Conservation (phyloP, 23 tunicate genomes). For the Ascidia mentula region DNA sequence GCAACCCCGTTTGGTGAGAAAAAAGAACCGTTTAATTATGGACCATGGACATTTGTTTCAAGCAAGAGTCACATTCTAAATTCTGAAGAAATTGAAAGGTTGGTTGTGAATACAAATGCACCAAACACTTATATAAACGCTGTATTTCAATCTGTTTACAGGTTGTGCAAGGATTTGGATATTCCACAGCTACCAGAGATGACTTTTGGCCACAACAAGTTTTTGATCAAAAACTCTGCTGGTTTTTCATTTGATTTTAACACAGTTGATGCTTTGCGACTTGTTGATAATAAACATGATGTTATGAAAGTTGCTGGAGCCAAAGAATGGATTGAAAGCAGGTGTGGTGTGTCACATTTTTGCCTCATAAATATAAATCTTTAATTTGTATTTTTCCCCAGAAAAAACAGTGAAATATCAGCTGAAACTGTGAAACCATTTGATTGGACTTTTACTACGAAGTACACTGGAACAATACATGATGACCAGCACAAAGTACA, state of each 20-base stretch:
- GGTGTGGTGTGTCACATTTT: conserved; percentile 6
- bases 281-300: conserved; percentile 77
- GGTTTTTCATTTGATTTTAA: conserved; percentile 73
- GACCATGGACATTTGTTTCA: conserved; percentile 47
- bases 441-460: conserved; percentile 97
- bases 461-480: conserved; percentile 77
- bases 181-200: conserved; percentile 93
- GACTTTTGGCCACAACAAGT: conserved; percentile 77
- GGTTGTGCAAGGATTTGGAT: conserved; percentile 33
- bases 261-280: conserved; percentile 69
- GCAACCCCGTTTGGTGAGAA: conserved; percentile 26
- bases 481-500: conserved; percentile 29
- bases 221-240: conserved; percentile 35
- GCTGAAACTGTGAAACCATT: conserved; percentile 81
- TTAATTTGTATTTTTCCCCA: background rate
- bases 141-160: too few relatives aligned
- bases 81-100: conserved; percentile 43
- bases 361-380: background rate
- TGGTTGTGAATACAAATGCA: too few relatives aligned
- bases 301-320: conserved; percentile 87
- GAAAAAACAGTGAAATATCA: conserved; percentile 54
- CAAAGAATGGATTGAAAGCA: conserved; percentile 84
- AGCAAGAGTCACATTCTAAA: conserved; percentile 40
- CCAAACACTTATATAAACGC: too few relatives aligned
- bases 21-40: conserved; percentile 37